Evolutionary conservation across 2,888 invertebrate species (phyloP).

Genomic region (Hirtodrosophila alboralis): DNA sequence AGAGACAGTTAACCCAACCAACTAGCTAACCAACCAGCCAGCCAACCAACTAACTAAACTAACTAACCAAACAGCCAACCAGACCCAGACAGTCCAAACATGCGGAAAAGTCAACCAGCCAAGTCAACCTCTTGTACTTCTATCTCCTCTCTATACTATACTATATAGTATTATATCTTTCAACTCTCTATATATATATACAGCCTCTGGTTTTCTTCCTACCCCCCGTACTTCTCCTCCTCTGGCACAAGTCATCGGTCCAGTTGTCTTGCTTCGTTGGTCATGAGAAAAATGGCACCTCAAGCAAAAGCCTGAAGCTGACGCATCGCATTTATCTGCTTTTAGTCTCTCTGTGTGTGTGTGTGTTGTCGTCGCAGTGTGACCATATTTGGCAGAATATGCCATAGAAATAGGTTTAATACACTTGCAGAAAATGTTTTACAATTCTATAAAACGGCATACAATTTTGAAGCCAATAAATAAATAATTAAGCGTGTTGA

Average conservation of each 20-base stretch:
- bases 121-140: conserved; percentile 27
- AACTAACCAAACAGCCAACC: conserved; percentile 16
- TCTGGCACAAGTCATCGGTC: no score
- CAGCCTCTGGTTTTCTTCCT: background rate
- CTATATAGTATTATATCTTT: no score
- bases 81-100: conserved; percentile 45
- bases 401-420: conserved; percentile 19
- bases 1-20: background rate
- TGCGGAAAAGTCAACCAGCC: conserved; percentile 61
- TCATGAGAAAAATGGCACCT: conserved; percentile 72
- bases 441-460: no score
- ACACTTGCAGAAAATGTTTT: conserved; percentile 14
- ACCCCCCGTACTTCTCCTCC: conserved; percentile 1
- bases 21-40: no score
- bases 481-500: no score
- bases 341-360: conserved; percentile 19
- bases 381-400: conserved; percentile 28
- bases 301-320: conserved; percentile 35
- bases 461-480: no score
- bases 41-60: conserved; percentile 9
- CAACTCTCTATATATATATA: conserved; percentile 6
- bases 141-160: conserved; percentile 9
- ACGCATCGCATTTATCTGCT: conserved; percentile 45
- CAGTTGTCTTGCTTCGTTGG: conserved; percentile 56
- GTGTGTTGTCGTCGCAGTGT: conserved; percentile 9